Percentiles rank a stretch among this genome's conserved stretches.
phyloP scores from a whole-genome alignment of 2,113 vertebrate species.

The Sapajus apella region DNA sequence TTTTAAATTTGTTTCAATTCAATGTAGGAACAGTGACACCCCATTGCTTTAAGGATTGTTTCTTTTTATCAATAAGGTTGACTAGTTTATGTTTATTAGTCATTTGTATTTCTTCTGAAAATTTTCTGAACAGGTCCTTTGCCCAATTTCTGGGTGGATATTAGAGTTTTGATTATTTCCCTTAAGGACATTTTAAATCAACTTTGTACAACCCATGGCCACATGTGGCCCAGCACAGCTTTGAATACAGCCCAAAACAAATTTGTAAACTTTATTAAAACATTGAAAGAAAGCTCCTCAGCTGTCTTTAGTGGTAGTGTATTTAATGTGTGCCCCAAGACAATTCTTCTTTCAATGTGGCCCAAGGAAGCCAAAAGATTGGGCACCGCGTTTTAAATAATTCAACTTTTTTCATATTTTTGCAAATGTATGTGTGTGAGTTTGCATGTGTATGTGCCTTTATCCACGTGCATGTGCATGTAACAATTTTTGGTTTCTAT shows the following conservation, averaged over 20 bases:
- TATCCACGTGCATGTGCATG: background rate
- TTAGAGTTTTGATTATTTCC: conserved; percentile 15
- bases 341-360: too few relatives aligned
- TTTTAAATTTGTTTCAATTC: background rate
- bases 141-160: background rate
- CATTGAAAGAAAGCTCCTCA: too few relatives aligned
- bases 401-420: background rate
- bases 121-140: background rate
- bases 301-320: too few relatives aligned
- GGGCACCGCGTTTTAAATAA: background rate
- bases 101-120: conserved; percentile 7
- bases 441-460: too few relatives aligned
- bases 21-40: background rate
- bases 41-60: background rate
- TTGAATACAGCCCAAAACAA: too few relatives aligned
- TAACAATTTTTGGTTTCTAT: background rate
- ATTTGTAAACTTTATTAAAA: too few relatives aligned
- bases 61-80: background rate
- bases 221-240: too few relatives aligned
- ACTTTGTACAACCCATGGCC: too few relatives aligned
- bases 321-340: too few relatives aligned
- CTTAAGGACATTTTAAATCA: background rate
- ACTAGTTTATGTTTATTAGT: background rate
- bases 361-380: too few relatives aligned
- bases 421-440: background rate